Conservation (phyloP, 1,140 invertebrate genomes). For the Brachionus calyciflorus region DNA sequence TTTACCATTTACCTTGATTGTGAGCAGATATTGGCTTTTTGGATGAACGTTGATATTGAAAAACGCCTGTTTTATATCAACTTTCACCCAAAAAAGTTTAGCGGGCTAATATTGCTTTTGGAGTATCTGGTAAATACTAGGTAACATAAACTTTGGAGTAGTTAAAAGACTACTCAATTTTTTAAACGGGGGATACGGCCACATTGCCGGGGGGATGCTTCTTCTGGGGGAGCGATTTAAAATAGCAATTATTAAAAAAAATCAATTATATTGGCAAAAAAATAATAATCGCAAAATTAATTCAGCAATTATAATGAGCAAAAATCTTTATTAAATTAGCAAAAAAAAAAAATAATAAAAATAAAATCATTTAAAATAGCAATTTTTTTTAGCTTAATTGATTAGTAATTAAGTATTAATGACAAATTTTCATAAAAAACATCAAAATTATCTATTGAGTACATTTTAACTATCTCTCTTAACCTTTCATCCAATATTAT, state of each 20-base stretch:
- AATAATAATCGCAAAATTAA: background rate
- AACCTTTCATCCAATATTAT: slow-evolving; percentile 7
- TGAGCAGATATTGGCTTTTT: too few species aligned
- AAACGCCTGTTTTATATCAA: too few species aligned
- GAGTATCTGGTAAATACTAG: too few species aligned
- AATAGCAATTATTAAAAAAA: background rate
- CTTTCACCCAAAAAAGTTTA: too few species aligned
- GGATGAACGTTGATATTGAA: too few species aligned
- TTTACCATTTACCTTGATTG: too few species aligned
- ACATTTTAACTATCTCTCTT: background rate
- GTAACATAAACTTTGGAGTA: too few species aligned
- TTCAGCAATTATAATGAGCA: slow-evolving; percentile 13
- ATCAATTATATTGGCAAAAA: background rate
- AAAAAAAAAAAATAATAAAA: slow-evolving; percentile 3
- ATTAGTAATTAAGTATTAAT: background rate
- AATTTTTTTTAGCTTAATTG: slow-evolving; percentile 12
- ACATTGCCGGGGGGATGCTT: too few species aligned
- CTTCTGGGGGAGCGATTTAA: background rate
- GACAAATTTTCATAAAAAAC: slow-evolving; percentile 5
- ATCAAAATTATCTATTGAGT: slow-evolving; percentile 10
- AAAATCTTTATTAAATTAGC: too few species aligned
- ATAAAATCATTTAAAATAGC: background rate
- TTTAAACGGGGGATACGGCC: too few species aligned
- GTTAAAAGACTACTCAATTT: too few species aligned
- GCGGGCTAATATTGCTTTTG: too few species aligned